phyloP scores from a whole-genome alignment of 2,888 invertebrate genomes.

The Cephus nigrinus region DNA sequence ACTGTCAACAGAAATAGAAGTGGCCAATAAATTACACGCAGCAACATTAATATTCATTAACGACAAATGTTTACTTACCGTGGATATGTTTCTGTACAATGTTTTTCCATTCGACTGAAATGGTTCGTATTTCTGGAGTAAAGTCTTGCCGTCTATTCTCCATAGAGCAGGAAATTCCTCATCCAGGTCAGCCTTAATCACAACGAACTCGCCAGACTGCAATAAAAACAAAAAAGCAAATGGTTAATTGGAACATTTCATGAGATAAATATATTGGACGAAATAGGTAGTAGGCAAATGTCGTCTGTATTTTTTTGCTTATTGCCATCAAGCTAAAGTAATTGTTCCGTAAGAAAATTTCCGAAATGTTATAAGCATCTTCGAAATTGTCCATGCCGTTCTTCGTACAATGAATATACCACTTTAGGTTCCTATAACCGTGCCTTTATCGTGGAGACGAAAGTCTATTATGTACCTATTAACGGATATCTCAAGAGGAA shows the following conservation, averaged over 20 bases:
- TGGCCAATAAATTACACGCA: slow-evolving; percentile 16
- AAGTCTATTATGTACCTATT: neutral
- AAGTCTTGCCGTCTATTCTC: slow-evolving; percentile 88
- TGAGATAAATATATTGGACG: neutral
- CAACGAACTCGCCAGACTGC: slow-evolving; percentile 90
- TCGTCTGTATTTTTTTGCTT: neutral
- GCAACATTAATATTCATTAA: slow-evolving; percentile 10
- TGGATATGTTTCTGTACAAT: slow-evolving; percentile 87
- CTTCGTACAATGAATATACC: slow-evolving; percentile 42
- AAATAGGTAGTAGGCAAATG: neutral
- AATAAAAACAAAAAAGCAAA: slow-evolving; percentile 46
- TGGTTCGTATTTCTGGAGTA: slow-evolving; percentile 85
- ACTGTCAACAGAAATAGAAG: slow-evolving; percentile 69
- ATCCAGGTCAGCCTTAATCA: slow-evolving; percentile 82
- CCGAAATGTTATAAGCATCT: slow-evolving; percentile 22
- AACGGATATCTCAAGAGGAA: neutral
- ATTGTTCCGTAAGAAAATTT: neutral
- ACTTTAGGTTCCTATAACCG: neutral
- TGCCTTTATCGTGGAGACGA: too few relatives aligned
- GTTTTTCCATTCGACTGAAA: slow-evolving; percentile 85
- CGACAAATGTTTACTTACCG: slow-evolving; percentile 71
- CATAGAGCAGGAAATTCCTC: slow-evolving; percentile 90
- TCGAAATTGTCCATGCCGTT: slow-evolving; percentile 49
- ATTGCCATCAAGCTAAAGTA: neutral
- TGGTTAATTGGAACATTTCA: neutral